Evolutionary conservation across 2,888 invertebrate species (phyloP).

Genomic region (Deilephila elpenor): DNA sequence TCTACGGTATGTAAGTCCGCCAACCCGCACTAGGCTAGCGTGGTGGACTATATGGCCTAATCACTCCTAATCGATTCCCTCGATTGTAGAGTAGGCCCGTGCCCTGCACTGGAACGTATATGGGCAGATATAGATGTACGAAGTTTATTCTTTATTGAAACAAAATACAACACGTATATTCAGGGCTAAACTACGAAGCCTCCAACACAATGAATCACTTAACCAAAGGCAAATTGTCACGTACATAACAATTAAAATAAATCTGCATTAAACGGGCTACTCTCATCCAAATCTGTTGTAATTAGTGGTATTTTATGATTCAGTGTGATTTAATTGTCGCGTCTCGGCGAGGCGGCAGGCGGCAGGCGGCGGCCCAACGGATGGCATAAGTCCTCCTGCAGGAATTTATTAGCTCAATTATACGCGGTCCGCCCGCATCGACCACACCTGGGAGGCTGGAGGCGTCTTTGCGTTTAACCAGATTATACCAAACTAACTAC

Average conservation of each 20-base stretch:
- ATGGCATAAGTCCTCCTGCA: slow-evolving; percentile 62
- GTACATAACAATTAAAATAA: slow-evolving; percentile 13
- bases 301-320: slow-evolving; percentile 74
- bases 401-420: slow-evolving; percentile 81
- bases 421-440: slow-evolving; percentile 65
- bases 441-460: slow-evolving; percentile 60
- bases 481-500: slow-evolving; percentile 53
- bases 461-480: slow-evolving; percentile 61
- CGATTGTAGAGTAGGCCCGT: no score
- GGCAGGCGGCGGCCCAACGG: slow-evolving; percentile 6
- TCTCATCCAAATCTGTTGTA: slow-evolving; percentile 45
- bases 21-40: no score
- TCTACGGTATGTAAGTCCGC: no score
- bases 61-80: no score
- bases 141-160: not conserved
- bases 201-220: slow-evolving; percentile 4
- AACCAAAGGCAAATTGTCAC: not conserved
- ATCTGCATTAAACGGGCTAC: slow-evolving; percentile 8
- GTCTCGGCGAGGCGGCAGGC: slow-evolving; percentile 58
- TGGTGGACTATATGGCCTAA: no score
- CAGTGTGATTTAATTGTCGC: slow-evolving; percentile 79
- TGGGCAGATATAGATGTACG: no score
- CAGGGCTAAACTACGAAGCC: not conserved
- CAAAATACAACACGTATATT: not conserved
- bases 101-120: no score